phyloP scores from a whole-genome alignment of 1,140 invertebrate genomes.

The Conus betulinus region DNA sequence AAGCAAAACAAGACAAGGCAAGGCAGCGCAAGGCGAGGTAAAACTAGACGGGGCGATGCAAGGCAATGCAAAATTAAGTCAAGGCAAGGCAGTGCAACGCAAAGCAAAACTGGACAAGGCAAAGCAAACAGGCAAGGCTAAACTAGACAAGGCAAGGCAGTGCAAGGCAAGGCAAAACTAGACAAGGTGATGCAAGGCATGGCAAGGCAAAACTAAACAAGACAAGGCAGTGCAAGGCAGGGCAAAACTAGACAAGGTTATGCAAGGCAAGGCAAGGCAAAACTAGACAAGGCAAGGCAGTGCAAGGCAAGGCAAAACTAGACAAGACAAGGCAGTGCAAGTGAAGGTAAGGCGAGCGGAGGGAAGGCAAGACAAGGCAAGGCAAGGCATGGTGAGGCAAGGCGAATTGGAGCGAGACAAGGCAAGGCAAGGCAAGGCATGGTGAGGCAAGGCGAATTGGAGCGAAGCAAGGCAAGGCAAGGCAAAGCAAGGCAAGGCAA shows the following conservation, averaged over 20 bases:
- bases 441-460: background rate
- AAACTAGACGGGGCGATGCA: conserved; percentile 15
- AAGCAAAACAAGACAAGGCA: conserved; percentile 29
- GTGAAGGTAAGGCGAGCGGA: conserved; percentile 21
- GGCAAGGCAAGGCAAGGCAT: conserved; percentile 11
- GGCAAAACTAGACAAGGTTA: conserved; percentile 22
- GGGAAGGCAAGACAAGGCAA: background rate
- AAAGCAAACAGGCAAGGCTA: conserved; percentile 9
- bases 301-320: no score
- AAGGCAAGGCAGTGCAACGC: background rate
- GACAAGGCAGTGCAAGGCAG: conserved; percentile 20
- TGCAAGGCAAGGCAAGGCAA: conserved; percentile 15
- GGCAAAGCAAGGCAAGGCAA: conserved; percentile 23
- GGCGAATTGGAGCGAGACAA: background rate
- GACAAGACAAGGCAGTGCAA: conserved; percentile 25
- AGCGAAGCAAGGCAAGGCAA: conserved; percentile 19
- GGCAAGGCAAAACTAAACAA: conserved; percentile 37
- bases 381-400: background rate
- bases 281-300: conserved; percentile 22
- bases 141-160: conserved; percentile 33
- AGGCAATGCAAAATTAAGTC: conserved; percentile 18
- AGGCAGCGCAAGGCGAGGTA: conserved; percentile 24
- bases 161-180: conserved; percentile 31
- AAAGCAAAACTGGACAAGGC: background rate
- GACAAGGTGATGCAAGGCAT: conserved; percentile 32